These are phyloP conservation scores for Cylas formicarius DNA, from an alignment of 1,140 invertebrate species.

Conservation along the genomic window DNA sequence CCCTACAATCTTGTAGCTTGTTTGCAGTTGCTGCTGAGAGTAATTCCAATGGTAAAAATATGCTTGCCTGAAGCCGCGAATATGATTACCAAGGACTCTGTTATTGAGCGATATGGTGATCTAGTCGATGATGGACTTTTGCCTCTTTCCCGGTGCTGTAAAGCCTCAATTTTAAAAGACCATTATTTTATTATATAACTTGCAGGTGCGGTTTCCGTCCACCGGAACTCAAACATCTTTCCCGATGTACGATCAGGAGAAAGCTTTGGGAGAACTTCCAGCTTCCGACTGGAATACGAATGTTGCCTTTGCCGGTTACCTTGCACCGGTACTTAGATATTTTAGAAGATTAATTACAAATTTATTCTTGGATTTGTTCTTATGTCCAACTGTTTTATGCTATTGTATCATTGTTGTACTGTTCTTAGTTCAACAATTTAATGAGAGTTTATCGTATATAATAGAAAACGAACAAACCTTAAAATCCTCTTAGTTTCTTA, in stretches of 20 bases:
- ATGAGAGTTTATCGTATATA: too few species aligned
- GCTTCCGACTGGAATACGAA: constrained; percentile 62
- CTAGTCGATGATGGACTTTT: constrained; percentile 57
- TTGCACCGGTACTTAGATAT: constrained; percentile 65
- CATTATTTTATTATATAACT: too few species aligned
- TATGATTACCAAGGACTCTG: constrained; percentile 46
- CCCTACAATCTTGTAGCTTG: constrained; percentile 59
- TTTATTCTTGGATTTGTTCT: too few species aligned
- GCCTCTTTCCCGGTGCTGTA: constrained; percentile 40
- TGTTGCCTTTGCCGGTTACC: constrained; percentile 54
- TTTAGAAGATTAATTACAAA: constrained; percentile 49
- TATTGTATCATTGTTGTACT: too few species aligned
- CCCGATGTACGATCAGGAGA: constrained; percentile 59
- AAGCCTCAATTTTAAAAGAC: too few species aligned
- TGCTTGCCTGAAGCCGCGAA: constrained; percentile 34
- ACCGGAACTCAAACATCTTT: constrained; percentile 55
- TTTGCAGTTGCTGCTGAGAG: constrained; percentile 57
- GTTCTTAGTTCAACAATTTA: too few species aligned
- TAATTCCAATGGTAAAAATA: constrained; percentile 45
- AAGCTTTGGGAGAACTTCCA: constrained; percentile 58
- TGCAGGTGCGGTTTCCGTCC: constrained; percentile 51
- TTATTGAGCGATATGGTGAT: constrained; percentile 56
- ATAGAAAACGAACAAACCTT: too few species aligned
- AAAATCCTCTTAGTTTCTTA: too few species aligned
- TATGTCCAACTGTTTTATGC: too few species aligned